Conservation (phyloP, 2,888 invertebrate species). For the Lepidocyrtoides sp. region DNA sequence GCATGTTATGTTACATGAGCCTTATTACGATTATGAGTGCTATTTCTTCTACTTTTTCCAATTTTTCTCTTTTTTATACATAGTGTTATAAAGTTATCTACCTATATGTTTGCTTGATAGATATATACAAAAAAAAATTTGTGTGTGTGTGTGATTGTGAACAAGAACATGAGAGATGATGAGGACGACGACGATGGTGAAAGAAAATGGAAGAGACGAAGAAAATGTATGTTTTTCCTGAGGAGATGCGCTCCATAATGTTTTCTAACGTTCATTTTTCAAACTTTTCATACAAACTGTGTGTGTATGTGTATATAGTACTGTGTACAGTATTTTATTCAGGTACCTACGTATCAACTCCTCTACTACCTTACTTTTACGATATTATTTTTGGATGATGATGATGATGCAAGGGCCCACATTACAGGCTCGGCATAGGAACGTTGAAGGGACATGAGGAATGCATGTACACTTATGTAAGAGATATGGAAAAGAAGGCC, state of each 20-base stretch:
- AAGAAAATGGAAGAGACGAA: conserved; percentile 53
- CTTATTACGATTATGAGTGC: conserved; percentile 55
- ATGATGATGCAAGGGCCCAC: background rate
- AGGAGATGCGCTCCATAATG: conserved; percentile 74
- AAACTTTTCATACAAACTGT: conserved; percentile 62
- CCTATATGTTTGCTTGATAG: no score
- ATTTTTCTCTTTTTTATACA: background rate
- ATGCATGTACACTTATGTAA: conserved; percentile 12
- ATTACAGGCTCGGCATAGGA: background rate
- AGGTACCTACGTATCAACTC: no score
- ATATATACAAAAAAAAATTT: no score
- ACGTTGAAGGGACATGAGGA: background rate
- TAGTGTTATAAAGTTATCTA: no score
- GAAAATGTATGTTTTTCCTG: conserved; percentile 72
- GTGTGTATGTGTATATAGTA: background rate
- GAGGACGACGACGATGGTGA: conserved; percentile 9
- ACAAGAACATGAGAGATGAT: conserved; percentile 46
- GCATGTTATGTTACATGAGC: conserved; percentile 37
- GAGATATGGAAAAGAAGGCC: conserved; percentile 21
- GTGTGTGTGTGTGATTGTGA: conserved; percentile 17
- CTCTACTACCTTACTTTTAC: no score
- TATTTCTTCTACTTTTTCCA: background rate
- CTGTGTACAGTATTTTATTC: no score
- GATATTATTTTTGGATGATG: no score
- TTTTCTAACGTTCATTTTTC: conserved; percentile 70